Evolutionary conservation across 1,140 invertebrate genomes (phyloP).

Genomic region (Delia radicum): DNA sequence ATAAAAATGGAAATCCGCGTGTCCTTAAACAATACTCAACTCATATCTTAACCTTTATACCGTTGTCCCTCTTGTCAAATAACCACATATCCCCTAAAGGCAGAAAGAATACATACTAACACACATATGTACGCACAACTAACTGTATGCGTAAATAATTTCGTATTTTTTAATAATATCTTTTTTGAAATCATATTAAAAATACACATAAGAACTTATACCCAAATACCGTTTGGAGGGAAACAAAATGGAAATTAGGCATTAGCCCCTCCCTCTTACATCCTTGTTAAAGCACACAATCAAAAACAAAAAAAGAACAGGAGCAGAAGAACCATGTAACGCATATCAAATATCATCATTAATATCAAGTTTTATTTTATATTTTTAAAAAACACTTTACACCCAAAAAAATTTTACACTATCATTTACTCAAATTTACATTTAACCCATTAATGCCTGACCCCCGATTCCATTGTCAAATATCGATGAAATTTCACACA

Average conservation of each 20-base stretch:
- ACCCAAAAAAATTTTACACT: neutral
- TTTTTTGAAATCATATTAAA: neutral
- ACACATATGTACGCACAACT: neutral
- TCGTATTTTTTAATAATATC: neutral
- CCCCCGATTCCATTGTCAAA: too few relatives aligned
- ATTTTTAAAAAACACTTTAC: neutral
- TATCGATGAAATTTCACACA: neutral
- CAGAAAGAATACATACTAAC: too few relatives aligned
- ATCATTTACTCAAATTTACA: too few relatives aligned
- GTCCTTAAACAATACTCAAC: neutral
- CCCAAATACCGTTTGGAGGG: neutral
- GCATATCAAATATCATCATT: neutral
- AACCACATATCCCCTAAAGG: too few relatives aligned
- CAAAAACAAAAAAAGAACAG: neutral
- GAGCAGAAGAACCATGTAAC: neutral
- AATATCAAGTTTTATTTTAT: neutral
- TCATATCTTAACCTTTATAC: too few relatives aligned
- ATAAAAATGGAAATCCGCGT: neutral
- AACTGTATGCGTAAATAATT: neutral
- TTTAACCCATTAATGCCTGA: too few relatives aligned
- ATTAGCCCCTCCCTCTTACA: neutral
- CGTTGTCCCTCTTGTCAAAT: too few relatives aligned
- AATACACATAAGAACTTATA: too few relatives aligned
- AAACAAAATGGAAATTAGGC: neutral
- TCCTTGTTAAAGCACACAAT: too few relatives aligned